Evolutionary conservation across 2,888 invertebrate species (phyloP).

Genomic region (Adelphocoris suturalis): DNA sequence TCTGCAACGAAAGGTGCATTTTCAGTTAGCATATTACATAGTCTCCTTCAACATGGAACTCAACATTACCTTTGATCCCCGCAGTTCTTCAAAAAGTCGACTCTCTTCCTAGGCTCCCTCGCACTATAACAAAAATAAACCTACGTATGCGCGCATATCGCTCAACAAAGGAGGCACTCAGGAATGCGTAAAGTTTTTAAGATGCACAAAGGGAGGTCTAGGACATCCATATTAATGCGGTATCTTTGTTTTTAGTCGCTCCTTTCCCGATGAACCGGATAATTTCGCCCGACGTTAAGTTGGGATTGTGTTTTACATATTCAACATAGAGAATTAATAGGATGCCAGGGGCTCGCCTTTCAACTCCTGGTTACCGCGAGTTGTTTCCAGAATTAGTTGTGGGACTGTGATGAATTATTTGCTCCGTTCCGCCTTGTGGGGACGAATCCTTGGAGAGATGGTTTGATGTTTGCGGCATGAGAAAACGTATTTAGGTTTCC

Average conservation of each 20-base stretch:
- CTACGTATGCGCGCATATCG: constrained; percentile 50
- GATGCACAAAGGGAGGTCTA: constrained; percentile 61
- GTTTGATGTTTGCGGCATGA: no score
- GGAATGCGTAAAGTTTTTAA: constrained; percentile 61
- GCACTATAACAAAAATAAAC: background rate
- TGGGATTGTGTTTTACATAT: constrained; percentile 40
- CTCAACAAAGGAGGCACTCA: constrained; percentile 54
- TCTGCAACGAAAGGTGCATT: constrained; percentile 35
- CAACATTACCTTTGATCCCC: constrained; percentile 23
- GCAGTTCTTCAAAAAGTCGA: constrained; percentile 7
- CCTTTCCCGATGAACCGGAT: constrained; percentile 39
- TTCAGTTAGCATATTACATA: constrained; percentile 37
- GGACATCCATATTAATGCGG: constrained; percentile 62
- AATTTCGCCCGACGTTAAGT: constrained; percentile 36
- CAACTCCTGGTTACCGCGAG: background rate
- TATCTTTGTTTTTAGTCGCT: constrained; percentile 33
- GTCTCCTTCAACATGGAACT: constrained; percentile 36
- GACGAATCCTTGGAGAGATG: no score
- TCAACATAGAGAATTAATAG: constrained; percentile 42
- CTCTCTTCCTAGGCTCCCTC: background rate
- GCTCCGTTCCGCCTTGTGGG: background rate
- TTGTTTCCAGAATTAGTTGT: constrained; percentile 27
- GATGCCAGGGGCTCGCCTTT: background rate
- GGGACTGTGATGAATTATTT: background rate
- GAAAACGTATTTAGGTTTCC: no score